These are phyloP conservation scores for Psix sp. DNA, from an alignment of 1,140 invertebrate genomes.

Conservation along the genomic window DNA sequence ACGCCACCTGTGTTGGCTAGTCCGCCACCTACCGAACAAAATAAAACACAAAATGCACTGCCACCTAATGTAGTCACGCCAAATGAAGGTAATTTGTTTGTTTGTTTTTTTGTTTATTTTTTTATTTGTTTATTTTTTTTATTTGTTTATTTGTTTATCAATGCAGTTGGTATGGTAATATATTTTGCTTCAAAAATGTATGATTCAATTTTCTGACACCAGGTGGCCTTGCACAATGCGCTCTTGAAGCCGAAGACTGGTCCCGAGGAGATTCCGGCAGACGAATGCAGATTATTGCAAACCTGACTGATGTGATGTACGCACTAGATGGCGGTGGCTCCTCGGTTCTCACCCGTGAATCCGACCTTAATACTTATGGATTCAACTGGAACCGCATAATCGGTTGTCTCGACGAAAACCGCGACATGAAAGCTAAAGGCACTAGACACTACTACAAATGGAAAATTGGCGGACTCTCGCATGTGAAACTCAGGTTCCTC, in stretches of 20 bases:
- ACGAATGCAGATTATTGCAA: constrained; percentile 66
- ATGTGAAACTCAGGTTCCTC: constrained; percentile 82
- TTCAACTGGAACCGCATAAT: constrained; percentile 71
- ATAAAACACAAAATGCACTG: constrained; percentile 66
- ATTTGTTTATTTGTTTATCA: too few relatives aligned
- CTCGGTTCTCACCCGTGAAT: constrained; percentile 64
- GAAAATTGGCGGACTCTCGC: constrained; percentile 83
- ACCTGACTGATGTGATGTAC: constrained; percentile 60
- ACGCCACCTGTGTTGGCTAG: constrained; percentile 75
- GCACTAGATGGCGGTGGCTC: constrained; percentile 54
- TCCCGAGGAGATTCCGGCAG: constrained; percentile 56
- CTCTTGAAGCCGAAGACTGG: constrained; percentile 23
- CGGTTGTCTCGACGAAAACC: constrained; percentile 64
- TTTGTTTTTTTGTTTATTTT: too few relatives aligned
- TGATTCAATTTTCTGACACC: too few relatives aligned
- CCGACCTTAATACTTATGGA: constrained; percentile 20
- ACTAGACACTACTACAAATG: constrained; percentile 92
- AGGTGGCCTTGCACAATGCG: too few relatives aligned
- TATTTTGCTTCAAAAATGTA: constrained; percentile 1
- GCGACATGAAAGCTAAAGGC: constrained; percentile 71
- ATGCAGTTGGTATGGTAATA: too few relatives aligned
- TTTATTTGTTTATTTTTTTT: too few relatives aligned
- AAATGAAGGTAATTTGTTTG: constrained; percentile 60
- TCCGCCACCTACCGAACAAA: constrained; percentile 67
- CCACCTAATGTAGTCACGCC: constrained; percentile 62